These are phyloP conservation scores for Bryconaethiops microstoma DNA, from an alignment of 2,797 vertebrate genomes.

Conservation along the genomic window DNA sequence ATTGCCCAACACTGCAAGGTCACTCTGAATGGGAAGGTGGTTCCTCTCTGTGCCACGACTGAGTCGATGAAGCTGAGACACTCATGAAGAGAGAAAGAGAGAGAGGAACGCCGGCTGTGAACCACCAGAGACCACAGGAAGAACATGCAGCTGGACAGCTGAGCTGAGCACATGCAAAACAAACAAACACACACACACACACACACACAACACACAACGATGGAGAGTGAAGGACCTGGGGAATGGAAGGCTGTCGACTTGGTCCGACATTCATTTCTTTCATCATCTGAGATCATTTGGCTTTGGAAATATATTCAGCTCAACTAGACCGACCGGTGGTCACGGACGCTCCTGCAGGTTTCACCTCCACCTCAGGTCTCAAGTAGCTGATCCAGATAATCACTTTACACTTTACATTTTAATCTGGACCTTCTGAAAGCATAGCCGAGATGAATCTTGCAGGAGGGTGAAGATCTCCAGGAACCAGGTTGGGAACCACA, in stretches of 20 bases:
- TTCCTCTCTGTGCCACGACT: slow-evolving; percentile 17
- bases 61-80: slow-evolving; percentile 27
- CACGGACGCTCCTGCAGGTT: background rate
- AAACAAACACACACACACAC: too few species aligned
- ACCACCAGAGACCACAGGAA: background rate
- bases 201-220: slow-evolving; percentile 31
- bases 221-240: background rate
- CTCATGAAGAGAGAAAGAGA: background rate
- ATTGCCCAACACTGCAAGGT: background rate
- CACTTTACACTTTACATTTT: too few species aligned
- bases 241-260: slow-evolving; percentile 40
- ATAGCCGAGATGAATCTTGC: too few species aligned
- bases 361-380: background rate
- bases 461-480: too few species aligned
- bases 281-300: slow-evolving; percentile 22
- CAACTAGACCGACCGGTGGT: background rate
- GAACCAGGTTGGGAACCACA: too few species aligned
- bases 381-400: background rate
- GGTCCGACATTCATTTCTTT: slow-evolving; percentile 54
- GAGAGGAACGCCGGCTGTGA: background rate
- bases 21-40: slow-evolving; percentile 17
- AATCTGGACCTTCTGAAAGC: too few species aligned
- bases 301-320: background rate
- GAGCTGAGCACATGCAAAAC: slow-evolving; percentile 24
- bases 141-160: slow-evolving; percentile 47